phyloP scores from a whole-genome alignment of 2,113 vertebrate genomes.

The Mungos mungo region DNA sequence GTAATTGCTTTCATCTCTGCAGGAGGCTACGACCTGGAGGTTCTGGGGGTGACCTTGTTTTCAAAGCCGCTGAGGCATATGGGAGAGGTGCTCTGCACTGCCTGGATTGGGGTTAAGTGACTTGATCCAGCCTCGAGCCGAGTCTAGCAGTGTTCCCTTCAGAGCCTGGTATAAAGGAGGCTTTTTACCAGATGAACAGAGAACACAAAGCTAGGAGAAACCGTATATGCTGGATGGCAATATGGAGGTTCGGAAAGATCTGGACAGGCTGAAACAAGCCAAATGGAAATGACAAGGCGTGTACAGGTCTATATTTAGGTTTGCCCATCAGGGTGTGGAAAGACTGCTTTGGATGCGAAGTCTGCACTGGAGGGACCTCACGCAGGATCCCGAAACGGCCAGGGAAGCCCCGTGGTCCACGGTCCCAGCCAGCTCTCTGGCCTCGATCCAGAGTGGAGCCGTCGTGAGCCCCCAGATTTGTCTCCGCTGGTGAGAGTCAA shows the following conservation, averaged over 20 bases:
- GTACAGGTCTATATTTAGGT: background rate
- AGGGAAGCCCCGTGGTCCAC: too few species aligned
- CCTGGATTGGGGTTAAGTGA: background rate
- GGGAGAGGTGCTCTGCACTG: background rate
- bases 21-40: background rate
- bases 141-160: background rate
- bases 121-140: background rate
- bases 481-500: background rate
- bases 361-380: background rate
- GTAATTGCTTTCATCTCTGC: background rate
- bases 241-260: background rate
- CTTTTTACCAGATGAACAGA: background rate
- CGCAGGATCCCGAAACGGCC: background rate
- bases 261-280: background rate
- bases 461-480: accelerated
- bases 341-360: background rate
- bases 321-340: background rate
- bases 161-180: background rate
- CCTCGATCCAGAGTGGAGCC: background rate
- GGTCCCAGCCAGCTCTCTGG: background rate
- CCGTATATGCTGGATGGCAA: too few species aligned
- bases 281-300: background rate
- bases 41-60: background rate
- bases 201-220: background rate
- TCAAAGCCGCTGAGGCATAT: background rate